Base-by-base conservation (phyloP, 2,888 invertebrate genomes). In the Pristionchus maxplancki region DNA sequence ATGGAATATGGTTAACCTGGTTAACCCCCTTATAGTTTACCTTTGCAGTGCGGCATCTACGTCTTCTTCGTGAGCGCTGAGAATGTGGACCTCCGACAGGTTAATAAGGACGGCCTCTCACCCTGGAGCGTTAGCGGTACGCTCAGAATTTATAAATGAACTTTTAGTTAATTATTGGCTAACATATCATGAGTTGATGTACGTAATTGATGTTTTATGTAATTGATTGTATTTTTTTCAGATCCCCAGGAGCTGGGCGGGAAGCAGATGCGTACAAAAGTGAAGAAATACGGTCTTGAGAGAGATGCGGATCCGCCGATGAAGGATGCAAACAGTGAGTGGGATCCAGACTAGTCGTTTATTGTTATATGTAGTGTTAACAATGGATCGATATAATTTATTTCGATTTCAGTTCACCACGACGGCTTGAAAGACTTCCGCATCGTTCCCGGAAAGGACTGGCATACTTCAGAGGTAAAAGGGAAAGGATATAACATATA, bases 51-150 rank as follows among this genome's bases (percentile, higher is more conserved):
- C 6, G 88, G 88, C 24, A 88, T 88, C 20, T 92, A 91, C 85
- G 91, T 90, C 44, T 92, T 92, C 89, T 92, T 92, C 82, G 91
- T 91, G 64, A 89, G 90, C 53, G 90, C 90, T 13, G 88, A 89
- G n/a, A 90, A 90, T 37, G 89, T 92, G 58, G 91, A 91, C 71
- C 91, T 91, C 40, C 91, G 91, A 58, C 90, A 91, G 50, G 91
- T 91, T 53, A 92, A 92, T 88, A 90, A 91, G 62, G 92, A 92
- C 84, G 92, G 91, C 71, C 91, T 92, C 85, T 92, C 92, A 24
- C 92, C 92, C 24, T 92, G 92, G 92, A 88, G 88, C 50, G 31
- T 40, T 62, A 88, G 62, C 48, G 88, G 88, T 88, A 40, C 20
- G 86, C 4, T 15, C 13, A 17, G 1, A 31, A 6, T 11, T 74